Evolutionary conservation across 2,888 invertebrate genomes (phyloP), one percentile per base, ranked within the genome.

Genomic region (Aspidiotus destructor): DNA sequence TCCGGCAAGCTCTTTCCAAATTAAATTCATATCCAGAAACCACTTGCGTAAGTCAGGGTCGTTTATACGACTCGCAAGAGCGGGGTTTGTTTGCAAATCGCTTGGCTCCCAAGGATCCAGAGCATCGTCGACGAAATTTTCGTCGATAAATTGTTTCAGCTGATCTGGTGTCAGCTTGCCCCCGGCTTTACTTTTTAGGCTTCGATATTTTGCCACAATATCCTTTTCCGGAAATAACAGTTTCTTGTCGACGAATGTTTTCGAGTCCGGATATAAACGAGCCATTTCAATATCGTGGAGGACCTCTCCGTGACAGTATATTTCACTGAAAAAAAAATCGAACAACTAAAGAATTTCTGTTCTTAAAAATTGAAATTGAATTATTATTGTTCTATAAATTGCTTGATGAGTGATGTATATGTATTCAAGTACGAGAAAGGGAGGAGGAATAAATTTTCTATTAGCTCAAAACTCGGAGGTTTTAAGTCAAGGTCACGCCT

Each of bases 221-320:
- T 69, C 72, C 3, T 71, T 60, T 65, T 72, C 71, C 13, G 71
- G 62, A n/a, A 63, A 71, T 8, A 69, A 70, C 78, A 91, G 81
- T 72, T 84, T 83, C 78, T 87, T 83, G 76, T 92, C 91, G n/a
- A 92, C 91, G 77, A 91, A 92, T 0, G 86, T 85, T 77, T 92
- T 92, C 41, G 89, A 90, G 77, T 92, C 92, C 8, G 61, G 16
- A 77, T 81, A 89, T 70, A 91, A 77, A 41, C 79, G 76, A 0
- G 85, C 81, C 76, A 83, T 79, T 77, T 91, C 90, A 6, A 91
- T 82, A 16, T 84, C 81, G 73, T 88, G 84, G 57, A 92, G 81
- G 6, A 92, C 79, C 0, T 82, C 78, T 52, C 91, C 89, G 74
- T 86, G 78, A 78, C 90, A 91, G 80, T 86, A 91, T 72, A 91